phyloP scores from a whole-genome alignment of 2,888 invertebrate genomes.

The Cephalotes varians region DNA sequence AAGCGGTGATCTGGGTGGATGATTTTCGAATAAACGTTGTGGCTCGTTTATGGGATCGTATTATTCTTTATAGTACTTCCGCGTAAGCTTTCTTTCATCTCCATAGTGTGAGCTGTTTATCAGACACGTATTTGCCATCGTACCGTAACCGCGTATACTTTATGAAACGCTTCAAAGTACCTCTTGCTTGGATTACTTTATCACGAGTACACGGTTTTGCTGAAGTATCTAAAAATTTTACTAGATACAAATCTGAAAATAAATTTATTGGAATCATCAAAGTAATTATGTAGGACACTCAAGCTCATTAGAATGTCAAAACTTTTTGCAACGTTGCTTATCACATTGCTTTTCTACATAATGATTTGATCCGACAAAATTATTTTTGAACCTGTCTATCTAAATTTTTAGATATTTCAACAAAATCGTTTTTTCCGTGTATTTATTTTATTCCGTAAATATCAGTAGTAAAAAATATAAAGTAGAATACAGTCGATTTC shows the following conservation, averaged over 20 bases:
- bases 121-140: constrained; percentile 9
- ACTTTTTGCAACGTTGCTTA: too few species aligned
- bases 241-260: too few species aligned
- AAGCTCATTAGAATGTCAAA: too few species aligned
- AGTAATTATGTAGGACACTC: too few species aligned
- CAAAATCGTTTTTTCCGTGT: too few species aligned
- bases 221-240: too few species aligned
- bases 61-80: constrained; percentile 34
- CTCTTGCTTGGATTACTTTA: neutral
- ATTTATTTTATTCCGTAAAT: constrained; percentile 25
- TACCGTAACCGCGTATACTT: constrained; percentile 5
- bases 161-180: constrained; percentile 22
- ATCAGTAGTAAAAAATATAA: neutral
- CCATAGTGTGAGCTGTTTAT: constrained; percentile 15
- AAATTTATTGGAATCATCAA: too few species aligned
- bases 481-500: neutral
- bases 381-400: too few species aligned
- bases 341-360: too few species aligned
- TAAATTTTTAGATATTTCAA: too few species aligned
- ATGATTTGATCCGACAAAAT: too few species aligned
- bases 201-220: too few species aligned
- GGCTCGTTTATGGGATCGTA: constrained; percentile 33
- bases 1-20: constrained; percentile 9
- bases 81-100: constrained; percentile 28
- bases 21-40: constrained; percentile 29